Base-by-base conservation (phyloP, 2,797 vertebrate species). In the Phyllotis vaccarum region DNA sequence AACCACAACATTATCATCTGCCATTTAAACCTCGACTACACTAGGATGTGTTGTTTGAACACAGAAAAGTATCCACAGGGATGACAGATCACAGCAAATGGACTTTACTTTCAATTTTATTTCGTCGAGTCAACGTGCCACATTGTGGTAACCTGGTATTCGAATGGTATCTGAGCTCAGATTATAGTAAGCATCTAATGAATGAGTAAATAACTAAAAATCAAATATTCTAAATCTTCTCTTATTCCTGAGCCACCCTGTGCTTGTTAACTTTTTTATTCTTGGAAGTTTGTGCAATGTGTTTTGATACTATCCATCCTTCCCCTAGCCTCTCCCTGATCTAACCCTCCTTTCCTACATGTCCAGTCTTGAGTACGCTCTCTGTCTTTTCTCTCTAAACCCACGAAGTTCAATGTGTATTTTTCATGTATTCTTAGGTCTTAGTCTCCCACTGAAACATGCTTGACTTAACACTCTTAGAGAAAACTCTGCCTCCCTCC, bases 61-160 rank as follows among this genome's bases (percentile, higher is more conserved):
- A 40, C 37, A 72, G 66, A 86, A 85, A 91, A 52, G 74, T 86
- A 34, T 75, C 90, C 76, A 19, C 88, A 92, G 21, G 43, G 78
- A 78, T 89, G 75, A 27, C 27, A 91, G 62, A 93, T 92, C 68
- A 62, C 31, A 80, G 68, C 60, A 90, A 94, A 88, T 72, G 74
- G 68, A 83, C 40, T 88, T 86, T 82, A 11, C 86, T 94, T 97
- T 90, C 86, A 83, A 89, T 37, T 86, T 89, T 5, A 62, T 43
- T 60, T 62, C 37, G 43, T 19, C 5, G 27, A 90, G 21, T 68
- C 21, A 90, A 34, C 40, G 46, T 64, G 5, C 56, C 31, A 24
- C 29, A 56, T 6, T 58, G 6, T 31, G 7, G 43, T 87, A 76
- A 56, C 60, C 2, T n/a, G 58, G 37, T 54, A 72, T 80, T 58